These are phyloP conservation scores for Siniperca scherzeri DNA, from an alignment of 2,797 vertebrate genomes.

Conservation along the genomic window DNA sequence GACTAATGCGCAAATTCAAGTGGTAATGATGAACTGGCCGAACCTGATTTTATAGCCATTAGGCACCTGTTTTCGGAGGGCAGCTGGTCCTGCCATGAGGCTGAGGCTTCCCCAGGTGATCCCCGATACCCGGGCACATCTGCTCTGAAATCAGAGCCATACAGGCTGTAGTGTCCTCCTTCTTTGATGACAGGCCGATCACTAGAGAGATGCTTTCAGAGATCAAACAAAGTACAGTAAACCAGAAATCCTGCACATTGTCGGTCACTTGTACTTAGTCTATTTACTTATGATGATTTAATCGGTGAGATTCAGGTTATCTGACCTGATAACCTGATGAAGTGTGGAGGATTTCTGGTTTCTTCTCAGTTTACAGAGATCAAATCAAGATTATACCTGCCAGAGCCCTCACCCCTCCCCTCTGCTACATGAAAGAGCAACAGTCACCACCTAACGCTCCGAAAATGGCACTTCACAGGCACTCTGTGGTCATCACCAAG, in stretches of 20 bases:
- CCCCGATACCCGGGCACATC: conserved; percentile 66
- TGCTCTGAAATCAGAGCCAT: conserved; percentile 73
- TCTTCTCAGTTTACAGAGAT: conserved; percentile 19
- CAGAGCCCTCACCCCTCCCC: not conserved
- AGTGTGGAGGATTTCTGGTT: not conserved
- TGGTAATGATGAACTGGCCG: conserved; percentile 67
- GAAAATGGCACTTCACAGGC: conserved; percentile 19
- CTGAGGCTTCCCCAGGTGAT: conserved; percentile 67
- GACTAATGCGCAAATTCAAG: conserved; percentile 75
- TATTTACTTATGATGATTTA: not conserved
- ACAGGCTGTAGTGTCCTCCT: not conserved
- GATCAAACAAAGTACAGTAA: conserved; percentile 23
- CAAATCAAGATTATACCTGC: not conserved
- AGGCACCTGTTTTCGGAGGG: conserved; percentile 76
- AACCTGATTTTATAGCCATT: conserved; percentile 79
- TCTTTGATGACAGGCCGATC: conserved; percentile 48
- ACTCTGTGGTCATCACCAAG: conserved; percentile 11
- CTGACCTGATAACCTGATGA: not conserved
- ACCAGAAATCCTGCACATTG: conserved; percentile 5
- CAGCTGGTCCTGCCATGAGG: conserved; percentile 69
- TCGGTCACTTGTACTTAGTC: not conserved
- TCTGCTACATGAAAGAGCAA: not conserved
- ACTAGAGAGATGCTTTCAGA: conserved; percentile 6
- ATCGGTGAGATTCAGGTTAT: conserved; percentile 10
- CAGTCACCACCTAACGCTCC: conserved; percentile 21